Evolutionary conservation across 2,113 vertebrate genomes (phyloP).

Genomic region (Oreotrochilus melanogaster): DNA sequence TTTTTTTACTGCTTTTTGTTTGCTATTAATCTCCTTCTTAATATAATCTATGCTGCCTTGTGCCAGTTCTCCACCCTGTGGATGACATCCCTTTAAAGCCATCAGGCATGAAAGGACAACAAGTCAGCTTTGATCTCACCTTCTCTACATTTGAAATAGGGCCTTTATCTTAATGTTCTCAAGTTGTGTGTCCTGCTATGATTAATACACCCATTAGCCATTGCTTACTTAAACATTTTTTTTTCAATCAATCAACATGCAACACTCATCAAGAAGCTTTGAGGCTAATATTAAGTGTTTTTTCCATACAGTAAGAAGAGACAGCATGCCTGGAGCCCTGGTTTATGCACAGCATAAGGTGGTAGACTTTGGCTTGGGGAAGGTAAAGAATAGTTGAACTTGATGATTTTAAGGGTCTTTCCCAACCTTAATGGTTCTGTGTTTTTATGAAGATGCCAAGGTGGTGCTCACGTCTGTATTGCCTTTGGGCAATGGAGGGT

Average conservation of each 20-base stretch:
- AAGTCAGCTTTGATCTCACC: neutral
- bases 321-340: neutral
- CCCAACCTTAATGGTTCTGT: neutral
- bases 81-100: neutral
- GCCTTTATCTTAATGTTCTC: constrained; percentile 24
- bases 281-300: constrained; percentile 10
- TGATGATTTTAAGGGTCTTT: neutral
- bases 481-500: accelerated
- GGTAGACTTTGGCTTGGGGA: neutral
- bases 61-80: neutral
- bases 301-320: neutral
- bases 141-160: neutral
- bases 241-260: neutral
- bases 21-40: neutral
- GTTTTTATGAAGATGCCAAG: neutral
- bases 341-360: neutral
- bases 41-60: neutral
- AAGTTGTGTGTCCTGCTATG: constrained; percentile 20
- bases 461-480: neutral
- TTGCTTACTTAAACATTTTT: accelerated
- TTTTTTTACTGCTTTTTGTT: neutral
- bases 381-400: neutral
- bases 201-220: constrained; percentile 15
- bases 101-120: neutral
- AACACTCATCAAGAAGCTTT: neutral